A percentile compares a stretch with the other conserved stretches of the same genome.
These are phyloP conservation scores for Platygyra sinensis DNA, from an alignment of 64 coral and sea anemone species.

Conservation along the genomic window DNA sequence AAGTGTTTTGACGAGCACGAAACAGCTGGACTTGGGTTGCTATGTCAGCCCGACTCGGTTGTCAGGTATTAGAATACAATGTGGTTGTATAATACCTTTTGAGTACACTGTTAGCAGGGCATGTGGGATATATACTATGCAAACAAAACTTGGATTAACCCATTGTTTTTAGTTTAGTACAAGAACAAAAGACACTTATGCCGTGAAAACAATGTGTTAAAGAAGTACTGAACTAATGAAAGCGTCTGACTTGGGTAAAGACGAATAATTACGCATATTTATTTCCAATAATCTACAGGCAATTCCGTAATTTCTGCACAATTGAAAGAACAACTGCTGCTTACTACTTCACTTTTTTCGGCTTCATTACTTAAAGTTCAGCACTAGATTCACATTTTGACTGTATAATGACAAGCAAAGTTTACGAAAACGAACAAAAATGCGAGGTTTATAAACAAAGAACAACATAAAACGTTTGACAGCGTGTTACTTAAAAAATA, in stretches of 20 bases:
- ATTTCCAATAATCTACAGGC: neutral
- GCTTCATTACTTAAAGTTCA: too few relatives aligned
- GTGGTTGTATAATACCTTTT: neutral
- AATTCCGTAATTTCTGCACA: neutral
- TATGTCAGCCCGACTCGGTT: neutral
- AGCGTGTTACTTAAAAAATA: too few relatives aligned
- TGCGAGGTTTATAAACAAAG: too few relatives aligned
- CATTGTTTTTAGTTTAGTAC: conserved; percentile 11
- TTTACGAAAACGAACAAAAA: too few relatives aligned
- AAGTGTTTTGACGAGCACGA: neutral
- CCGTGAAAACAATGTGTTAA: conserved; percentile 11
- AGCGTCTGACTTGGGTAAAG: neutral
- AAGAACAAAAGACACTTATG: neutral
- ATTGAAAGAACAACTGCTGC: too few relatives aligned
- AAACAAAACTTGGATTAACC: conserved; percentile 17
- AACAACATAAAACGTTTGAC: too few relatives aligned
- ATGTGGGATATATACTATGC: neutral
- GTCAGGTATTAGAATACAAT: neutral
- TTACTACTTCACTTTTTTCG: too few relatives aligned
- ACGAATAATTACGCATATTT: neutral
- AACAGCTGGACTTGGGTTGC: neutral
- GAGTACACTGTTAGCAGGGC: neutral
- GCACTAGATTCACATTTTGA: too few relatives aligned
- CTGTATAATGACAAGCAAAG: too few relatives aligned
- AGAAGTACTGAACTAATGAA: neutral